Evolutionary conservation across 2,888 invertebrate species (phyloP).

Genomic region (Candidula unifasciata): DNA sequence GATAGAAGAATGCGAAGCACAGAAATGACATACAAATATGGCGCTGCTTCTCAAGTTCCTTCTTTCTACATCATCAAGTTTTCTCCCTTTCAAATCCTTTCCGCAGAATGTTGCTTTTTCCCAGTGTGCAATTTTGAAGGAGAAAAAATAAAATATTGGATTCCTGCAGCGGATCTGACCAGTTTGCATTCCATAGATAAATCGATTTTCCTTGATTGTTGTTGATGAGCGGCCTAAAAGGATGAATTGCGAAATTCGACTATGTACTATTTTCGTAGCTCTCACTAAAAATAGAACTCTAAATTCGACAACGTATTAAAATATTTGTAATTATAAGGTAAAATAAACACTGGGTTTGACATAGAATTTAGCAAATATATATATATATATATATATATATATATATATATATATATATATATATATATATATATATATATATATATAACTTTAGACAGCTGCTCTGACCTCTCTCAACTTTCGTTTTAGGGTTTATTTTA

Average conservation of each 20-base stretch:
- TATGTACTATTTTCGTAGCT: background rate
- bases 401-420: constrained; percentile 14
- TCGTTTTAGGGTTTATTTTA: no score
- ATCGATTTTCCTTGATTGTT: constrained; percentile 17
- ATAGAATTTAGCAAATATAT: background rate
- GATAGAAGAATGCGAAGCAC: constrained; percentile 17
- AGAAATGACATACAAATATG: constrained; percentile 35
- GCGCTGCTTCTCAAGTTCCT: constrained; percentile 21
- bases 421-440: constrained; percentile 12
- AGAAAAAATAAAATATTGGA: background rate
- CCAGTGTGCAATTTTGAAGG: background rate
- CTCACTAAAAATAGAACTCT: background rate
- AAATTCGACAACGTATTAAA: no score
- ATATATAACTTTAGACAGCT: no score
- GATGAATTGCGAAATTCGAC: background rate
- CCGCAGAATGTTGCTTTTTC: constrained; percentile 18
- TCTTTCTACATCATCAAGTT: constrained; percentile 19
- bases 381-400: background rate
- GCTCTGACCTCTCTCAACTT: no score
- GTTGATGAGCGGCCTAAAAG: background rate
- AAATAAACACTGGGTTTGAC: no score
- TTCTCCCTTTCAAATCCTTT: constrained; percentile 21
- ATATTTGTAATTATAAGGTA: no score
- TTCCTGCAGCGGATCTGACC: constrained; percentile 33
- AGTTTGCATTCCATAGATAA: constrained; percentile 19